These are phyloP conservation scores for Dryobota labecula DNA, from an alignment of 2,888 invertebrate genomes.

Conservation along the genomic window DNA sequence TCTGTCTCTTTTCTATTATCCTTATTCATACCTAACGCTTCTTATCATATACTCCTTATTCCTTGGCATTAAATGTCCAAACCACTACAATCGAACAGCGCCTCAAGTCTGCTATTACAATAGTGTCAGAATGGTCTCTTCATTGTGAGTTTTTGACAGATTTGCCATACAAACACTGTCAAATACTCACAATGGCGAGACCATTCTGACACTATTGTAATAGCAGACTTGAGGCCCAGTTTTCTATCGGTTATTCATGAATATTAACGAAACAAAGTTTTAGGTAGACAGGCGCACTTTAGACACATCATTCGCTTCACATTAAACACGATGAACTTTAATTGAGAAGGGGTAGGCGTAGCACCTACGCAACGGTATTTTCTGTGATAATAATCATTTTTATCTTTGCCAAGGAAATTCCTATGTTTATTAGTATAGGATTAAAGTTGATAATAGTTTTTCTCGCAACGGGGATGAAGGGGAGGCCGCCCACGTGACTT, in stretches of 20 bases:
- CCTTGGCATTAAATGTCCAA: background rate
- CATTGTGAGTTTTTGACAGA: too few relatives aligned
- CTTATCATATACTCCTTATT: background rate
- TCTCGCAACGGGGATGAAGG: constrained; percentile 70
- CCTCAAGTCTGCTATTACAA: too few relatives aligned
- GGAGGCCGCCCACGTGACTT: constrained; percentile 82
- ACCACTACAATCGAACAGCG: too few relatives aligned
- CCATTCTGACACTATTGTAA: too few relatives aligned
- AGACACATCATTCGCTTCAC: constrained; percentile 10
- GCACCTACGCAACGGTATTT: constrained; percentile 17
- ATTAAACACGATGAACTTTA: constrained; percentile 23
- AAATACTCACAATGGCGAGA: too few relatives aligned
- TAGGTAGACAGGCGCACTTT: background rate
- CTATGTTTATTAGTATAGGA: constrained; percentile 55
- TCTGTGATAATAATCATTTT: constrained; percentile 13
- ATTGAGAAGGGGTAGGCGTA: constrained; percentile 17
- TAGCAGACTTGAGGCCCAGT: too few relatives aligned
- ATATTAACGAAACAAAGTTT: background rate
- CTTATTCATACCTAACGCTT: background rate
- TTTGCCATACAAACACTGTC: too few relatives aligned
- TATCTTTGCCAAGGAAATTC: constrained; percentile 55
- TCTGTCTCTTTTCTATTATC: background rate
- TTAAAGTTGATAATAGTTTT: constrained; percentile 75
- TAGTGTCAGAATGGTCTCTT: too few relatives aligned
- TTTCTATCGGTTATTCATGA: background rate